Conservation (phyloP, 2,888 invertebrate species). For the Dynastes tityus region DNA sequence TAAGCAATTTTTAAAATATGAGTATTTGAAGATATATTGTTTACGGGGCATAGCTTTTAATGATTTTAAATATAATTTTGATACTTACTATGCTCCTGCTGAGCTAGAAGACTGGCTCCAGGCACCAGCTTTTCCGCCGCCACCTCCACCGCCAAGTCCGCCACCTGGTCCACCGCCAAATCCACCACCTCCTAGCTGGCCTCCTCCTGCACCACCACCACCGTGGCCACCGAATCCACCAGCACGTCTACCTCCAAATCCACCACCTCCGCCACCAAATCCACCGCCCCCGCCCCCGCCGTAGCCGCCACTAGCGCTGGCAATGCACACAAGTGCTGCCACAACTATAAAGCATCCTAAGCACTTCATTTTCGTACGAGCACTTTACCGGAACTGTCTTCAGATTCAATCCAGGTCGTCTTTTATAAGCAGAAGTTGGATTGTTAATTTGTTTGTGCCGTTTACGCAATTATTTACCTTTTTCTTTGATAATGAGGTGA, state of each 20-base stretch:
- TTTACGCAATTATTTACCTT: not conserved
- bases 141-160: slow-evolving; percentile 45
- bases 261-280: slow-evolving; percentile 21
- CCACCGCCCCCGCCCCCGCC: slow-evolving; percentile 44
- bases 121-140: slow-evolving; percentile 51
- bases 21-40: too few relatives aligned
- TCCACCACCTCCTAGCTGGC: slow-evolving; percentile 44
- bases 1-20: too few relatives aligned
- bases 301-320: slow-evolving; percentile 26
- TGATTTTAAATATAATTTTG: not conserved
- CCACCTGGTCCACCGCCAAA: slow-evolving; percentile 18
- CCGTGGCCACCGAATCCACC: slow-evolving; percentile 46
- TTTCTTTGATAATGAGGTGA: slow-evolving; percentile 4
- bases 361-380: slow-evolving; percentile 22
- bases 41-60: too few relatives aligned
- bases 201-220: slow-evolving; percentile 36
- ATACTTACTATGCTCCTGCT: slow-evolving; percentile 38
- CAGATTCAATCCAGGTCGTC: not conserved
- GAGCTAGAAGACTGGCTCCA: slow-evolving; percentile 47
- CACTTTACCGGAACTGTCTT: slow-evolving; percentile 15
- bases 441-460: slow-evolving; percentile 3
- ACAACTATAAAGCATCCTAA: slow-evolving; percentile 21
- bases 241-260: slow-evolving; percentile 24
- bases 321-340: slow-evolving; percentile 26
- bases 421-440: slow-evolving; percentile 34